phyloP scores from a whole-genome alignment of 2,113 vertebrate genomes.

The Apodemus speciosus region DNA sequence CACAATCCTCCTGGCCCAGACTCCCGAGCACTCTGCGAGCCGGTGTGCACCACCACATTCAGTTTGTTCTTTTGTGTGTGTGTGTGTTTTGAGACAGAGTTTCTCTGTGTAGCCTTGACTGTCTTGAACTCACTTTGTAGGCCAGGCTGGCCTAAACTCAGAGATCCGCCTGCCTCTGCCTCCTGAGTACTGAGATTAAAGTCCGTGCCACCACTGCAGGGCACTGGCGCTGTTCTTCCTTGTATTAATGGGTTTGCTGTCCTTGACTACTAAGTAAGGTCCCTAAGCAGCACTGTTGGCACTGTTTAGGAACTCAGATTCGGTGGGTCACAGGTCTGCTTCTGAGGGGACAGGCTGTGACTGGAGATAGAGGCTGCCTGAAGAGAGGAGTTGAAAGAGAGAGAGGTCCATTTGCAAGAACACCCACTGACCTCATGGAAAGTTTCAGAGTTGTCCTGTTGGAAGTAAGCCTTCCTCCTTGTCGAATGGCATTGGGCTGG shows the following conservation, averaged over 20 bases:
- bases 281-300: neutral
- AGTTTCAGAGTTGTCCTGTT: neutral
- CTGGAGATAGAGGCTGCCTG: neutral
- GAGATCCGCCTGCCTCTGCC: neutral
- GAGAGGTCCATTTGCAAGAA: neutral
- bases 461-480: neutral
- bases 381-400: neutral
- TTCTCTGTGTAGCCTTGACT: neutral
- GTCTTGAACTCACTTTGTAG: neutral
- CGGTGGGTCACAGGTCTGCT: neutral
- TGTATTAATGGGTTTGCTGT: neutral
- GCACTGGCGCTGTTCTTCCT: neutral
- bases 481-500: no score
- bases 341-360: neutral
- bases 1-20: neutral
- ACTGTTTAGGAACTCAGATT: neutral
- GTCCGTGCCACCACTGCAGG: rapidly evolving
- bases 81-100: neutral
- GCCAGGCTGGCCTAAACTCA: neutral
- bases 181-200: neutral
- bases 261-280: neutral
- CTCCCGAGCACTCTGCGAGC: neutral
- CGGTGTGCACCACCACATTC: neutral
- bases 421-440: neutral
- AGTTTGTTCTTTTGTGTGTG: neutral